These are phyloP conservation scores for Cydia strobilella DNA, from an alignment of 1,140 invertebrate species.

Conservation along the genomic window DNA sequence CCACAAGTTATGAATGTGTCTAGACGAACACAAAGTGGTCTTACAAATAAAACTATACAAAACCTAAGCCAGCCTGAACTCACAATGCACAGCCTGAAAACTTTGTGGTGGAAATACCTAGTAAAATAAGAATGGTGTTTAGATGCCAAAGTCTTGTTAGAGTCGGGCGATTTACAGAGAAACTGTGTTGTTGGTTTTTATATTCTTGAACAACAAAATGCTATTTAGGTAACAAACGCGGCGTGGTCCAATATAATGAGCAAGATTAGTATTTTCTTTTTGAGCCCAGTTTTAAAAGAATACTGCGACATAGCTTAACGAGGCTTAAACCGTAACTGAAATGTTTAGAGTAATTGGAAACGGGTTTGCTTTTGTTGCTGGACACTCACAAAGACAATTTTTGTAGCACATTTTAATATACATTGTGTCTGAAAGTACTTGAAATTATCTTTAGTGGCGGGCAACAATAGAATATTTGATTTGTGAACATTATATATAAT, in stretches of 20 bases:
- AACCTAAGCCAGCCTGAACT: constrained; percentile 48
- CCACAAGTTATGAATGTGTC: constrained; percentile 4
- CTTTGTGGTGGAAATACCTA: constrained; percentile 39
- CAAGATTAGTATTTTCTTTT: too few species aligned
- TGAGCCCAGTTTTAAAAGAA: too few species aligned
- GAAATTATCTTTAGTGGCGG: too few species aligned
- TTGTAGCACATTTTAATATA: not conserved
- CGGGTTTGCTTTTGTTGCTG: too few species aligned
- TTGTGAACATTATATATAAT: too few species aligned
- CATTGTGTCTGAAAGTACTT: too few species aligned
- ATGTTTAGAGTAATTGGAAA: too few species aligned
- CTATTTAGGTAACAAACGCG: not conserved
- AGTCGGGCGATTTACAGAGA: not conserved
- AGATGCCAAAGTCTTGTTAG: constrained; percentile 47
- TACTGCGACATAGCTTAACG: too few species aligned
- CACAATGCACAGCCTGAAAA: constrained; percentile 44
- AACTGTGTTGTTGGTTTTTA: not conserved
- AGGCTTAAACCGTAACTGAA: too few species aligned
- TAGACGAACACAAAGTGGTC: constrained; percentile 27
- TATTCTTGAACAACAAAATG: not conserved
- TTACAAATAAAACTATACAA: constrained; percentile 16
- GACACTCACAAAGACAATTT: not conserved
- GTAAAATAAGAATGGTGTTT: constrained; percentile 40
- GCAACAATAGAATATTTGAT: too few species aligned
- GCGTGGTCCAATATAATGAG: too few species aligned